Evolutionary conservation across 2,888 invertebrate species (phyloP).

Genomic region (Endomychus coccineus): DNA sequence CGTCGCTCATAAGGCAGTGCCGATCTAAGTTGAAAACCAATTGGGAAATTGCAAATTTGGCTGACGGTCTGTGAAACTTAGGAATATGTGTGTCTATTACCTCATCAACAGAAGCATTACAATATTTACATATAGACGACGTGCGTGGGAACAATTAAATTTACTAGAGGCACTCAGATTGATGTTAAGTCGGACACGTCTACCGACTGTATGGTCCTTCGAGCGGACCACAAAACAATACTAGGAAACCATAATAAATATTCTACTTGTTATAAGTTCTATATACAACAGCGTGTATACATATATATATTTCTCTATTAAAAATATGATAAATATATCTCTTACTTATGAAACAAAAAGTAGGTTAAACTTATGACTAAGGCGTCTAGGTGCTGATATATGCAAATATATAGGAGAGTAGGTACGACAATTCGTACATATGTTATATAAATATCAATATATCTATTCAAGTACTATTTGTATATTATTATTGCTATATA

Average conservation of each 20-base stretch:
- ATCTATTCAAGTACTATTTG: slow-evolving; percentile 33
- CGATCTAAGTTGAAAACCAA: too few relatives aligned
- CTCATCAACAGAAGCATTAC: too few relatives aligned
- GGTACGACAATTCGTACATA: slow-evolving; percentile 17
- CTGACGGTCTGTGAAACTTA: too few relatives aligned
- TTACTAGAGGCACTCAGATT: slow-evolving; percentile 59
- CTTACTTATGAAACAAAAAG: slow-evolving; percentile 55
- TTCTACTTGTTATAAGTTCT: slow-evolving; percentile 34
- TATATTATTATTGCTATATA: slow-evolving; percentile 43
- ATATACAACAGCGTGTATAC: slow-evolving; percentile 39
- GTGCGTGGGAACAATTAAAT: slow-evolving; percentile 40
- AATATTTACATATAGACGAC: too few relatives aligned
- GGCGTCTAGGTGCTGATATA: slow-evolving; percentile 41
- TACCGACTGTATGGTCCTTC: slow-evolving; percentile 6
- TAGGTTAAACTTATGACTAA: slow-evolving; percentile 54
- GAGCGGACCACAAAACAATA: slow-evolving; percentile 14
- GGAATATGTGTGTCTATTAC: too few relatives aligned
- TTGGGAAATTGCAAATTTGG: too few relatives aligned
- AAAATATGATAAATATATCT: slow-evolving; percentile 55
- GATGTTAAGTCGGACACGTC: slow-evolving; percentile 41
- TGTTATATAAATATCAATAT: slow-evolving; percentile 30
- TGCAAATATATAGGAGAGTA: slow-evolving; percentile 15
- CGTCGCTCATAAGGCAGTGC: too few relatives aligned
- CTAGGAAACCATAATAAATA: slow-evolving; percentile 26
- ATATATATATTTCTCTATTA: slow-evolving; percentile 48